Conservation (phyloP, 2,888 invertebrate species). For the Pammene fasciana region DNA sequence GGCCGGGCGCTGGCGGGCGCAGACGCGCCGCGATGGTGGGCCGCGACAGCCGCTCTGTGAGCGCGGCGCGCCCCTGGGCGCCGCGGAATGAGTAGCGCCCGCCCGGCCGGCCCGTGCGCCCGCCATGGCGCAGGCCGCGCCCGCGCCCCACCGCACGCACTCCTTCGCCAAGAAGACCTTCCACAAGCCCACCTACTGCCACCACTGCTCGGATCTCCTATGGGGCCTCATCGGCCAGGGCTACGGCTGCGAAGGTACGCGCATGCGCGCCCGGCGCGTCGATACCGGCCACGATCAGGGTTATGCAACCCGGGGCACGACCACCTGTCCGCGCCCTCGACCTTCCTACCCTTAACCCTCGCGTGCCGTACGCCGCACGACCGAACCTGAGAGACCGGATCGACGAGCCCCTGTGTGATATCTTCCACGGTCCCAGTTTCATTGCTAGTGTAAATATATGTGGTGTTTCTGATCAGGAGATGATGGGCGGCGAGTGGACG, state of each 20-base stretch:
- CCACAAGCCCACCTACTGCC: slow-evolving; percentile 99
- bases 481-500: slow-evolving; percentile 52
- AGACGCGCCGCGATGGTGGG: slow-evolving; percentile 83
- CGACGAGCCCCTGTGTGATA: slow-evolving; percentile 9
- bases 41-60: slow-evolving; percentile 83
- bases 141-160: slow-evolving; percentile 89
- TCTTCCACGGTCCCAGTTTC: not conserved
- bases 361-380: slow-evolving; percentile 8
- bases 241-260: slow-evolving; percentile 99
- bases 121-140: slow-evolving; percentile 84
- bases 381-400: not conserved
- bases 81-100: slow-evolving; percentile 82
- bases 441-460: slow-evolving; percentile 18
- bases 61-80: slow-evolving; percentile 84
- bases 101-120: slow-evolving; percentile 81
- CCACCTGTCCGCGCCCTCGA: slow-evolving; percentile 48
- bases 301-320: slow-evolving; percentile 72
- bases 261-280: slow-evolving; percentile 77
- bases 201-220: slow-evolving; percentile 99
- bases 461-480: slow-evolving; percentile 27
- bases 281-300: slow-evolving; percentile 77
- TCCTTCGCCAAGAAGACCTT: slow-evolving; percentile 99
- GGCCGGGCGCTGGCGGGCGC: slow-evolving; percentile 59
- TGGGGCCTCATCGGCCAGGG: slow-evolving; percentile 99
- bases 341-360: slow-evolving; percentile 56